phyloP scores from a whole-genome alignment of 2,888 invertebrate genomes.

The Stramonita haemastoma region DNA sequence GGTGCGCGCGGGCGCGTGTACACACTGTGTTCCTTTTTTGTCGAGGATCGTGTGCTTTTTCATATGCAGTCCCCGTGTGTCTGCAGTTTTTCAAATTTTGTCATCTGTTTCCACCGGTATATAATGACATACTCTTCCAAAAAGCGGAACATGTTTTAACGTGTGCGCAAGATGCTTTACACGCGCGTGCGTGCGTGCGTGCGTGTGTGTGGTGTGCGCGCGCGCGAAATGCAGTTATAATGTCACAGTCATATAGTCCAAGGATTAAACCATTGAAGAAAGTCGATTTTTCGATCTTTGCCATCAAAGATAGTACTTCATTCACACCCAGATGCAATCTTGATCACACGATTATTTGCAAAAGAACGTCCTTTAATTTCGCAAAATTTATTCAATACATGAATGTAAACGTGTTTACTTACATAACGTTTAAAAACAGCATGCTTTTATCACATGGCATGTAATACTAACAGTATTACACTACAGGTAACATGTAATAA shows the following conservation, averaged over 20 bases:
- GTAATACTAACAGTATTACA: neutral
- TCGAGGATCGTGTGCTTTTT: no score
- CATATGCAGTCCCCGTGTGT: no score
- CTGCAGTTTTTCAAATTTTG: no score
- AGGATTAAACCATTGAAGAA: neutral
- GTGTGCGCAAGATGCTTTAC: no score
- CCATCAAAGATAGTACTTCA: neutral
- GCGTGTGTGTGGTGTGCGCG: slow-evolving; percentile 2
- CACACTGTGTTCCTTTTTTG: no score
- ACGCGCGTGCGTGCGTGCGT: neutral
- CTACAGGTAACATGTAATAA: no score
- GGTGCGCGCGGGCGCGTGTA: neutral
- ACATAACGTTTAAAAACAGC: neutral
- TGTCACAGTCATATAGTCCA: neutral
- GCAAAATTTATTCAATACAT: neutral
- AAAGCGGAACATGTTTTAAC: no score
- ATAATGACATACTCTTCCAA: no score
- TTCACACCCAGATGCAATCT: neutral
- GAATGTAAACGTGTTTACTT: neutral
- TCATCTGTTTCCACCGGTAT: no score
- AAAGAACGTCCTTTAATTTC: neutral
- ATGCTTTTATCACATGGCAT: neutral
- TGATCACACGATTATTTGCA: no score
- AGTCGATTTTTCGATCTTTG: neutral
- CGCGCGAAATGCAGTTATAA: neutral